Conservation (phyloP, 2,888 invertebrate genomes). For the Heteropelma amictum region DNA sequence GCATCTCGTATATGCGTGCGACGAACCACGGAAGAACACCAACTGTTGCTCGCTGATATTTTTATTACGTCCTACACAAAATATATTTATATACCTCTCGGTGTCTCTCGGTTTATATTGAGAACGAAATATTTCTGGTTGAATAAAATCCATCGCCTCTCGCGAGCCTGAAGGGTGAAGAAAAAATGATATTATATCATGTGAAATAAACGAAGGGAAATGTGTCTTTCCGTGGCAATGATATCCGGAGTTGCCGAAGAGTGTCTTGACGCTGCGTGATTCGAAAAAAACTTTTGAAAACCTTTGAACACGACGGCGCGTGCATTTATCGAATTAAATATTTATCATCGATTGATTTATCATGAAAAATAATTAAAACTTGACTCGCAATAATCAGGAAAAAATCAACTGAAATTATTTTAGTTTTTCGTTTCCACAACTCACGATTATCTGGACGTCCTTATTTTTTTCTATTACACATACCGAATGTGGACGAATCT, state of each 20-base stretch:
- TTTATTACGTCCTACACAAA: conserved; percentile 66
- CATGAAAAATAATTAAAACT: not conserved
- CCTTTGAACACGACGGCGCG: no score
- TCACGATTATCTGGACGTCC: no score
- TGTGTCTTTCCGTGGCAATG: not conserved
- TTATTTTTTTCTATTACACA: no score
- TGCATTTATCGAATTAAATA: conserved; percentile 59
- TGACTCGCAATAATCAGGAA: not conserved
- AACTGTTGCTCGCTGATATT: conserved; percentile 68
- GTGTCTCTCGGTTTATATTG: conserved; percentile 62
- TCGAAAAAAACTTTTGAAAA: no score
- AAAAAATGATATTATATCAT: not conserved
- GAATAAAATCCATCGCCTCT: conserved; percentile 30
- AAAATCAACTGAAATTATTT: not conserved
- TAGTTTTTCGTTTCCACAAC: not conserved
- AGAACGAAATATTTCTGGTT: conserved; percentile 70
- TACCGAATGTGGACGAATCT: no score
- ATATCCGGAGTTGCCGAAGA: no score
- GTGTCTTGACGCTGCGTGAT: no score
- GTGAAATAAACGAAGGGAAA: not conserved
- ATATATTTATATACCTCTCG: conserved; percentile 66
- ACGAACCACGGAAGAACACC: conserved; percentile 57
- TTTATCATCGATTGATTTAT: conserved; percentile 44
- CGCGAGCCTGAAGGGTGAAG: not conserved
- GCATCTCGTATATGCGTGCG: conserved; percentile 34